A percentile compares a stretch with the other conserved stretches of the same genome.
phyloP scores from a whole-genome alignment of 2,888 invertebrate species.

The Erpobdella octoculata region DNA sequence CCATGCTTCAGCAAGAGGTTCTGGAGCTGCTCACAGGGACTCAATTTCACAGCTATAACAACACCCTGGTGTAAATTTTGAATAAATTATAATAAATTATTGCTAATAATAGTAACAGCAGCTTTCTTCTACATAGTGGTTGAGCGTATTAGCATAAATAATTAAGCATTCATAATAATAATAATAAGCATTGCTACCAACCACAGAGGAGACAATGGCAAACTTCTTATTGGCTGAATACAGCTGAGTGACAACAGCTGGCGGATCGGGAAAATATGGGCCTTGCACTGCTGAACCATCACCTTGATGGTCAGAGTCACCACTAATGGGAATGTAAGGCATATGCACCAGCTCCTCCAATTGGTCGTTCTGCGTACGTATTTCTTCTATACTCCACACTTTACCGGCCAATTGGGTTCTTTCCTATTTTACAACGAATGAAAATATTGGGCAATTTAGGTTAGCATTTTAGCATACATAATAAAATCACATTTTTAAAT shows the following conservation, averaged over 20 bases:
- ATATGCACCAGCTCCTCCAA: background rate
- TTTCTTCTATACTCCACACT: slow-evolving; percentile 74
- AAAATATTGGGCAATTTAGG: background rate
- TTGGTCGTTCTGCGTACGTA: slow-evolving; percentile 42
- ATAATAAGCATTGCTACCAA: slow-evolving; percentile 38
- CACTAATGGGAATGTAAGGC: background rate
- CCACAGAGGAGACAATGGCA: slow-evolving; percentile 78
- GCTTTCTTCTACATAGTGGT: background rate
- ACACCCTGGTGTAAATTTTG: slow-evolving; percentile 59
- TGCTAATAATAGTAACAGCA: background rate
- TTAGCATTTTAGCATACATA: background rate
- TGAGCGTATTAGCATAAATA: background rate
- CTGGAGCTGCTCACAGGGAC: slow-evolving; percentile 78
- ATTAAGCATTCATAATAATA: background rate
- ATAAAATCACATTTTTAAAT: background rate
- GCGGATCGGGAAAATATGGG: slow-evolving; percentile 55
- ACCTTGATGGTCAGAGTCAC: background rate
- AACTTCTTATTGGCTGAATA: slow-evolving; percentile 67
- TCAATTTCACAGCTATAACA: slow-evolving; percentile 71
- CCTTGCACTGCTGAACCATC: background rate
- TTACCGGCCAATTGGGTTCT: slow-evolving; percentile 74
- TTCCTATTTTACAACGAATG: slow-evolving; percentile 55
- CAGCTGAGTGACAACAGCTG: slow-evolving; percentile 66
- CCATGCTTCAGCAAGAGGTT: slow-evolving; percentile 73
- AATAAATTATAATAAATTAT: background rate